Base-by-base conservation (phyloP, 2,797 vertebrate genomes). In the Sebastolobus alascanus region DNA sequence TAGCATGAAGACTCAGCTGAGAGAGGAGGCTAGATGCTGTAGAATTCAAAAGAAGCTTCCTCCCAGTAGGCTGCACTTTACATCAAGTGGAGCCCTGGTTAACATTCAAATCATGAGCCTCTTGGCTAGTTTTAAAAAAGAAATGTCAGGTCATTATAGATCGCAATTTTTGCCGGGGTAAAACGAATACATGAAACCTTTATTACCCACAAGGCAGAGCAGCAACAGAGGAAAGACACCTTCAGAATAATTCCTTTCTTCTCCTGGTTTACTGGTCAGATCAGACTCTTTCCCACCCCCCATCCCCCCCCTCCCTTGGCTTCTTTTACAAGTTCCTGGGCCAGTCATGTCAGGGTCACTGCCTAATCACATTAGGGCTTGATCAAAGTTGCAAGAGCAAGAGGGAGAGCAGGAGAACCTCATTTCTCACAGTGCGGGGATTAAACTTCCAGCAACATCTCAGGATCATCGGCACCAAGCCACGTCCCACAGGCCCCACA, bases 151-250 rank as follows among this genome's bases (percentile, higher is more conserved):
- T 96, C 95, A 95, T 96, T 96, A 96, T 95, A 92, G 95, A 96
- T 95, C 81, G 93, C 93, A 94, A 87, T 95, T 96, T 96, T 96
- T 94, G 87, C 94, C 75, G 6, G 88, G 90, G 85, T 93, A 95
- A 96, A 96, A 96, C 85, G 95, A 96, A 96, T 96, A 96, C 94
- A 96, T 96, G 94, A 96, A 96, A 96, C 93, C 94, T 95, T 96
- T 96, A 96, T 96, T 96, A 96, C 96, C 96, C 96, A 94, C 89
- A 95, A 96, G 96, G 90, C 95, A 89, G 81, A 71, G 74, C 73
- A 84, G 88, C 86, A 90, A 90, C 82, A 90, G 89, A 93, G 91
- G 87, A 93, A 91, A 92, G 93, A 94, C 92, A 93, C 93, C 93
- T 90, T 92, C 91, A 86, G 94, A 95, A 95, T 95, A 95, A 95